Conservation (phyloP, 2,888 invertebrate species). For the Agrypnus murinus region DNA sequence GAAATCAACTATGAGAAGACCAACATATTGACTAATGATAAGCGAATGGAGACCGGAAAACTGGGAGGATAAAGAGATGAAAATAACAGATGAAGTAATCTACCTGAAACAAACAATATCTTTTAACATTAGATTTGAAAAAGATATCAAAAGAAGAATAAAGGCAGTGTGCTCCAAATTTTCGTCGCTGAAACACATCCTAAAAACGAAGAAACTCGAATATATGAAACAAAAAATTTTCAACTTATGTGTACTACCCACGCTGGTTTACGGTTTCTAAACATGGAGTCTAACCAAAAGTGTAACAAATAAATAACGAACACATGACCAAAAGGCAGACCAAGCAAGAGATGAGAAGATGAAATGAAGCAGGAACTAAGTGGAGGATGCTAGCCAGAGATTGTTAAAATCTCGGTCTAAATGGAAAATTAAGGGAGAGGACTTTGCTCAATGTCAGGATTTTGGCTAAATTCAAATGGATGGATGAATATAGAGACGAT, state of each 20-base stretch:
- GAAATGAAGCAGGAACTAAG: too few species aligned
- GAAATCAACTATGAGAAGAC: constrained; percentile 5
- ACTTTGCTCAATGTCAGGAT: too few species aligned
- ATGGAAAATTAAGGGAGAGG: too few species aligned
- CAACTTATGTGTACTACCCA: constrained; percentile 12
- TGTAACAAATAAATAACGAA: constrained; percentile 6
- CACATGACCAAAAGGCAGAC: too few species aligned
- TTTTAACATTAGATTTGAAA: background rate
- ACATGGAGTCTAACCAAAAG: constrained; percentile 9
- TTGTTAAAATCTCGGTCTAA: too few species aligned
- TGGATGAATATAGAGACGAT: too few species aligned
- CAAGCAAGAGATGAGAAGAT: too few species aligned
- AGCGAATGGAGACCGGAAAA: background rate
- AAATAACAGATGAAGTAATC: constrained; percentile 11
- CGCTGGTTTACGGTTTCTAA: constrained; percentile 6
- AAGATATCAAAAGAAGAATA: constrained; percentile 2
- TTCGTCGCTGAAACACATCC: background rate
- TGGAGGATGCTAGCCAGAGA: too few species aligned
- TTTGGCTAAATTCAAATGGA: too few species aligned
- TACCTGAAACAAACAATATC: constrained; percentile 6
- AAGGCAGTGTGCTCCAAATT: constrained; percentile 6
- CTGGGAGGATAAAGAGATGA: constrained; percentile 3
- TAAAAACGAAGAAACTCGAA: constrained; percentile 15
- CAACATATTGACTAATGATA: constrained; percentile 9
- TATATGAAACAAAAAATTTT: constrained; percentile 4